These are phyloP conservation scores for Ischnura elegans DNA, from an alignment of 2,888 invertebrate genomes.

Conservation along the genomic window DNA sequence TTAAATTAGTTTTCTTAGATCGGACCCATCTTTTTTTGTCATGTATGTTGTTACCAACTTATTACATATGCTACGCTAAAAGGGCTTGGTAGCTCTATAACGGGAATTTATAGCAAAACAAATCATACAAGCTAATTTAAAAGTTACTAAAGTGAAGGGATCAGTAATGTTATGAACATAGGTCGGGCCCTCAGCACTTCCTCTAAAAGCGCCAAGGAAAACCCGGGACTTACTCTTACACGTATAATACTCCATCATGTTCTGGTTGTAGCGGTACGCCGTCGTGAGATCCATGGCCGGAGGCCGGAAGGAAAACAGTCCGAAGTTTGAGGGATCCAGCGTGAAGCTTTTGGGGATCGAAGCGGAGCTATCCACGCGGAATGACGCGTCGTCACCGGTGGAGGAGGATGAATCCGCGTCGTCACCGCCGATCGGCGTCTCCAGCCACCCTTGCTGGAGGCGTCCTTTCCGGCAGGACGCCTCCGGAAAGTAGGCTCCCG, in stretches of 20 bases:
- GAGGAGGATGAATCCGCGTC: neutral
- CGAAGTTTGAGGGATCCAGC: slow-evolving; percentile 75
- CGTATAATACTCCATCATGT: slow-evolving; percentile 99
- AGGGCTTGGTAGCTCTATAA: no score
- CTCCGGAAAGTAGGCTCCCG: slow-evolving; percentile 33
- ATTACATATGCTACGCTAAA: no score
- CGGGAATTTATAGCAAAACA: no score
- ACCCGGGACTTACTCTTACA: slow-evolving; percentile 83
- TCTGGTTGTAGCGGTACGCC: slow-evolving; percentile 97
- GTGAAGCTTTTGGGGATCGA: slow-evolving; percentile 69
- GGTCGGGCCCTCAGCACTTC: neutral
- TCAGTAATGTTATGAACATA: neutral
- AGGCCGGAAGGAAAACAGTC: slow-evolving; percentile 75
- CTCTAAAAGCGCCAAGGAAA: neutral
- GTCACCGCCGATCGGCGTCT: slow-evolving; percentile 19
- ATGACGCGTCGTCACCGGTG: slow-evolving; percentile 49
- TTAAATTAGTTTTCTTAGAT: no score
- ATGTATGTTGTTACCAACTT: no score
- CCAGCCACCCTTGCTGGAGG: slow-evolving; percentile 52
- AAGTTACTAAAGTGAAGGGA: no score
- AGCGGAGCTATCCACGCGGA: slow-evolving; percentile 56
- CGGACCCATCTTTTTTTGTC: no score
- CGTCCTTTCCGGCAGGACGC: slow-evolving; percentile 62
- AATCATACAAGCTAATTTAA: no score
- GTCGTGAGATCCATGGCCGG: slow-evolving; percentile 94